Percentiles rank a stretch among this genome's conserved stretches.
Conservation (phyloP, 2,797 vertebrate species). For the Nyctibius grandis region DNA sequence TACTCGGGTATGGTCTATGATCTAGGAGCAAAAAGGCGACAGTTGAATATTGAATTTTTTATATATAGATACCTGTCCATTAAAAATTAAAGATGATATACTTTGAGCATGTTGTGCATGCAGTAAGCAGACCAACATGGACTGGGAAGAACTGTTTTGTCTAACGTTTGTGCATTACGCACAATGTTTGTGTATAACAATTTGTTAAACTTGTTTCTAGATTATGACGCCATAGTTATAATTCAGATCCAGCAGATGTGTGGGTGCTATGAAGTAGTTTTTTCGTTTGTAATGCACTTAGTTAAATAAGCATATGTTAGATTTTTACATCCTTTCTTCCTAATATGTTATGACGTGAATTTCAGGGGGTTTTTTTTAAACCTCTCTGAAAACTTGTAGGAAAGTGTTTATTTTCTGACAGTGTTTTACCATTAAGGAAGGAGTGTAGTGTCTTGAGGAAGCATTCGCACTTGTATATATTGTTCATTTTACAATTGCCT, state of each 20-base stretch:
- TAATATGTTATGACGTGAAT: not conserved
- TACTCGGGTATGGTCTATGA: too few relatives aligned
- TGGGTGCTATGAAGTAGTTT: not conserved
- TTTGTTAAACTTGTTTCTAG: not conserved
- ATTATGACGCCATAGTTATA: not conserved
- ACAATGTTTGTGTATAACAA: not conserved
- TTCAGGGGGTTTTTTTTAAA: not conserved
- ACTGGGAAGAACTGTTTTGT: not conserved
- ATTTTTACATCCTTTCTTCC: not conserved
- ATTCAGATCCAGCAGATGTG: not conserved
- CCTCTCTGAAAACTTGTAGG: not conserved
- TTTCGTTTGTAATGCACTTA: not conserved
- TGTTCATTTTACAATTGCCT: not conserved
- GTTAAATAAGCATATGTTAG: not conserved
- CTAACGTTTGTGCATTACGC: accelerated
- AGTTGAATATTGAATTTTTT: not conserved
- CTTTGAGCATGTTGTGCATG: accelerated
- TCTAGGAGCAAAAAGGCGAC: not conserved
- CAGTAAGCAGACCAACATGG: not conserved
- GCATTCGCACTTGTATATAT: not conserved
- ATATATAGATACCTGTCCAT: not conserved
- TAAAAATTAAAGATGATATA: not conserved
- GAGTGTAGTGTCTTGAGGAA: not conserved
- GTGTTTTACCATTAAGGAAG: not conserved
- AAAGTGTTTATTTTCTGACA: not conserved